Evolutionary conservation across 2,113 vertebrate genomes (phyloP).

Genomic region (Nanorana parkeri): DNA sequence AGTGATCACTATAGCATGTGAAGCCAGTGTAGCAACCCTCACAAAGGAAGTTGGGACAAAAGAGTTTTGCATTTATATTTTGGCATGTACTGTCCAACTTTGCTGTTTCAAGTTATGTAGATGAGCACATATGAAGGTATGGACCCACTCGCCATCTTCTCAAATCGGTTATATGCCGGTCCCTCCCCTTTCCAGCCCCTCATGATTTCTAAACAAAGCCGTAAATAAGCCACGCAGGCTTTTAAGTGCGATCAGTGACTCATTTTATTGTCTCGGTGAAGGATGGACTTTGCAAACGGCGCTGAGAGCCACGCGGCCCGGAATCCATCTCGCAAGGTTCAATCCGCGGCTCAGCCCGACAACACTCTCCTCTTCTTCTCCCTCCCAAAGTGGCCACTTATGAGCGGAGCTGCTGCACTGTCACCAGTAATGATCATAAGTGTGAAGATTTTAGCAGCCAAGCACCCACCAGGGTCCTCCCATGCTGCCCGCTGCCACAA

Average conservation of each 20-base stretch:
- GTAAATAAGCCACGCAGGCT: too few relatives aligned
- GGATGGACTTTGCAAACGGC: background rate
- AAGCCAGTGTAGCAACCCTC: too few relatives aligned
- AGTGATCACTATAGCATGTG: too few relatives aligned
- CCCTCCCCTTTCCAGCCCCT: too few relatives aligned
- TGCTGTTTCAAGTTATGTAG: too few relatives aligned
- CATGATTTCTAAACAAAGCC: too few relatives aligned
- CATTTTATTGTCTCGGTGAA: background rate
- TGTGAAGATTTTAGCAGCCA: constrained; percentile 37
- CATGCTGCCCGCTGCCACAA: constrained; percentile 24
- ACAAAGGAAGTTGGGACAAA: too few relatives aligned
- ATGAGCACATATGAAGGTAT: too few relatives aligned
- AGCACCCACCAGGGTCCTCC: constrained; percentile 13
- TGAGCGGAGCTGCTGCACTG: constrained; percentile 23
- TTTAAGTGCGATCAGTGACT: background rate
- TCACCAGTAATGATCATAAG: constrained; percentile 49
- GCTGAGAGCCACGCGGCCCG: background rate
- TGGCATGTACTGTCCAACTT: too few relatives aligned
- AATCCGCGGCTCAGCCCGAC: background rate
- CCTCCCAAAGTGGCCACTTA: constrained; percentile 27
- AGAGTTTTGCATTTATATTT: too few relatives aligned
- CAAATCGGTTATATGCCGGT: too few relatives aligned
- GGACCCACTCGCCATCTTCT: too few relatives aligned
- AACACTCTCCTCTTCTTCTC: background rate
- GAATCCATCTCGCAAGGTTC: background rate